Conservation (phyloP, 1,140 invertebrate species). For the Dendrolimus kikuchii region DNA sequence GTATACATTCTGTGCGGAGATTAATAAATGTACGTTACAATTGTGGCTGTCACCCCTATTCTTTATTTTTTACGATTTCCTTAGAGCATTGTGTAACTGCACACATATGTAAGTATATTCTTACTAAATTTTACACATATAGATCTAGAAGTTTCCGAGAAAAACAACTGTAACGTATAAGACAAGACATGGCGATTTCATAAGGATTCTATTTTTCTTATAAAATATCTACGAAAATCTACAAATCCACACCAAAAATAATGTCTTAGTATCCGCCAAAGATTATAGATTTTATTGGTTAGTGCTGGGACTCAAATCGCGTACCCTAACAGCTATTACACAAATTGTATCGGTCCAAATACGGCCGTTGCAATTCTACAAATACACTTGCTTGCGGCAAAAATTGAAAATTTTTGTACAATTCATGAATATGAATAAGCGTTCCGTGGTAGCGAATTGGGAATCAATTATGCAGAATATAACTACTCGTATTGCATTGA, state of each 20-base stretch:
- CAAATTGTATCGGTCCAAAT: slow-evolving; percentile 59
- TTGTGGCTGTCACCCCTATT: no score
- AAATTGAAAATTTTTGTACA: slow-evolving; percentile 69
- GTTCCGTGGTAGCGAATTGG: slow-evolving; percentile 56
- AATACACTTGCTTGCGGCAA: slow-evolving; percentile 55
- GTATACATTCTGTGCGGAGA: no score
- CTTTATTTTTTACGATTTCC: no score
- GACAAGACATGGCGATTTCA: no score
- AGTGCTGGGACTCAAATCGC: slow-evolving; percentile 20
- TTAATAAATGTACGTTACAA: no score
- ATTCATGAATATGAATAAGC: slow-evolving; percentile 70
- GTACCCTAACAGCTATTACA: slow-evolving; percentile 47
- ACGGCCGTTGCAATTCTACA: slow-evolving; percentile 47
- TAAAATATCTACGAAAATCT: no score
- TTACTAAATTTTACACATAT: no score
- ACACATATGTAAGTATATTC: no score
- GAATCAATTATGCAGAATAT: slow-evolving; percentile 68
- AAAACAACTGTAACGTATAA: no score
- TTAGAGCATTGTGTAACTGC: no score
- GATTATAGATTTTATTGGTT: slow-evolving; percentile 27
- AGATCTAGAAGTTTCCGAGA: no score
- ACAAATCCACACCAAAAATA: slow-evolving; percentile 45
- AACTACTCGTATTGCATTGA: slow-evolving; percentile 47
- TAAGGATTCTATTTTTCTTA: no score
- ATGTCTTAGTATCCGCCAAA: slow-evolving; percentile 38